Evolutionary conservation across 1,140 invertebrate genomes (phyloP).

Genomic region (Chymomyza costata): DNA sequence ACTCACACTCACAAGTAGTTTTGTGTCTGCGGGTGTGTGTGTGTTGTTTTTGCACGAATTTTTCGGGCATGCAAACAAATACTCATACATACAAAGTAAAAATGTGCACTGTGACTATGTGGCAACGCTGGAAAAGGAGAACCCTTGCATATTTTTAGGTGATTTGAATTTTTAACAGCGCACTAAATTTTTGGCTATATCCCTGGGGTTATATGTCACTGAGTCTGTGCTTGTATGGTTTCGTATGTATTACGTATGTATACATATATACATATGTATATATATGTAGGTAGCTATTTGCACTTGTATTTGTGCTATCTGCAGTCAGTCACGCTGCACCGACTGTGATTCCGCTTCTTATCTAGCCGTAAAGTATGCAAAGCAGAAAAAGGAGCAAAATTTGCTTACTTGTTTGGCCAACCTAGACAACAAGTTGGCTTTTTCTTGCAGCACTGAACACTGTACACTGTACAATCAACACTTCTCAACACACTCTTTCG

Average conservation of each 20-base stretch:
- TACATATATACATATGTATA: neutral
- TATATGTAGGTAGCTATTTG: slow-evolving; percentile 1
- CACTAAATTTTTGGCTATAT: slow-evolving; percentile 58
- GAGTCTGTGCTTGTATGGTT: slow-evolving; percentile 7
- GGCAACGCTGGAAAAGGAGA: neutral
- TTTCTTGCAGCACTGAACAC: slow-evolving; percentile 18
- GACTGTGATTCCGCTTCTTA: slow-evolving; percentile 30
- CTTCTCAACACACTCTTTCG: neutral
- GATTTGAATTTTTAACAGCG: slow-evolving; percentile 66
- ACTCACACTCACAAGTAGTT: slow-evolving; percentile 7
- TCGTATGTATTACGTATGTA: too few relatives aligned
- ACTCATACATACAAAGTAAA: too few relatives aligned
- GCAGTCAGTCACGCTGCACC: slow-evolving; percentile 7
- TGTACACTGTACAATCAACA: slow-evolving; percentile 5
- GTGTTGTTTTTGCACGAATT: neutral
- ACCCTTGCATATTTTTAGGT: slow-evolving; percentile 63
- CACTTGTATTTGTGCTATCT: too few relatives aligned
- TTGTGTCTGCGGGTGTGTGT: slow-evolving; percentile 13
- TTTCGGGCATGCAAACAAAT: too few relatives aligned
- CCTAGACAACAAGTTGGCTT: too few relatives aligned
- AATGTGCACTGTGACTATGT: too few relatives aligned
- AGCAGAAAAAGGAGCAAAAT: neutral
- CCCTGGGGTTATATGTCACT: slow-evolving; percentile 59
- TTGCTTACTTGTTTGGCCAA: slow-evolving; percentile 38
- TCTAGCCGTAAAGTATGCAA: slow-evolving; percentile 28